Conservation (phyloP, 2,888 invertebrate species). For the Aporophyla nigra region DNA sequence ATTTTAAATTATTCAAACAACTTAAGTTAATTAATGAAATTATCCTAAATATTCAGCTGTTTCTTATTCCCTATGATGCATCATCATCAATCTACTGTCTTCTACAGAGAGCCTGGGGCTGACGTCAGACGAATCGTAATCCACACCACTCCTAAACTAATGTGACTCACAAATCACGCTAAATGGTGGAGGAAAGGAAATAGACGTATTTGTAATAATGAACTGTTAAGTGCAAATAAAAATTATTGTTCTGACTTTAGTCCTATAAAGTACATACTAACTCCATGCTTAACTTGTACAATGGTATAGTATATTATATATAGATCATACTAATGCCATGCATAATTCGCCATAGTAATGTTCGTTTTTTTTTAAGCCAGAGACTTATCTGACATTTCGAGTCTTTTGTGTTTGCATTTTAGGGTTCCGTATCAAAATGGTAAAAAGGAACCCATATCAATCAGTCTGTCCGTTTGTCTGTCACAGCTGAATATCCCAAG, state of each 20-base stretch:
- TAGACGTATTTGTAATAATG: conserved; percentile 5
- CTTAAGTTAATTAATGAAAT: neutral
- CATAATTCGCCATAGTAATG: neutral
- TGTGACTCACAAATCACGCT: conserved; percentile 36
- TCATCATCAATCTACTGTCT: conserved; percentile 46
- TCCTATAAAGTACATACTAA: neutral
- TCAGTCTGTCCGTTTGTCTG: too few relatives aligned
- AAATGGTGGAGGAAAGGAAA: conserved; percentile 17
- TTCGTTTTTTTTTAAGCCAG: too few relatives aligned
- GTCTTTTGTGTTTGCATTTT: too few relatives aligned
- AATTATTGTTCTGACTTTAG: neutral
- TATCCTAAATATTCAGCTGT: neutral
- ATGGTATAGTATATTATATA: too few relatives aligned
- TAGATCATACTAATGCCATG: neutral
- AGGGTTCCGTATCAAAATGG: too few relatives aligned
- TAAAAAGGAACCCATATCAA: too few relatives aligned
- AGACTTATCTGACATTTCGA: too few relatives aligned
- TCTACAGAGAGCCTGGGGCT: conserved; percentile 22
- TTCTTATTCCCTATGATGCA: conserved; percentile 2
- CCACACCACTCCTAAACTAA: conserved; percentile 25
- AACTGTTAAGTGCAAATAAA: neutral
- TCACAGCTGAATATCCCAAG: too few relatives aligned
- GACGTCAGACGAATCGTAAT: conserved; percentile 34
- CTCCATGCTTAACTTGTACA: neutral
- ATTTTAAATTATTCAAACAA: neutral